Evolutionary conservation across 2,113 vertebrate genomes (phyloP), one percentile per base, ranked within the genome.

Genomic region (Microcebus lehilahytsara): DNA sequence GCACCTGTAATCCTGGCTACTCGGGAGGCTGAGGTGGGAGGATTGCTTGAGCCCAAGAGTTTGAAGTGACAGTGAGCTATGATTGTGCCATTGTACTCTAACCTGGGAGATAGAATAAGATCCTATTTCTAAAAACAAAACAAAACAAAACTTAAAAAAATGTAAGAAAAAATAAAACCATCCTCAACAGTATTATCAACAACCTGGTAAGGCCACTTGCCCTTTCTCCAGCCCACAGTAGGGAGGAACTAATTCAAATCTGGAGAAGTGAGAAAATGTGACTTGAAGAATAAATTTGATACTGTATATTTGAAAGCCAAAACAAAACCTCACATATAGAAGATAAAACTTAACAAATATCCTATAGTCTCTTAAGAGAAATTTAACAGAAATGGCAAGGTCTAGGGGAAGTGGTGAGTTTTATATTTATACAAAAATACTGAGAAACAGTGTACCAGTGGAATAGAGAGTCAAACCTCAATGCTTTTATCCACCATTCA

Each of bases 381-480:
- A 84, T 56, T 46, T 60, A 77, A 40, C 49, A 13, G 10, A 87
- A 74, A 79, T 56, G 9, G 30, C 23, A 83, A 90, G 71, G 32
- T 79, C 37, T 84, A 16, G 32, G 27, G 16, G 25, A 84, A 72
- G 51, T 81, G 74, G 71, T 78, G 23, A 69, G 19, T 81, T 86
- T 81, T 30, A 51, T 23, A 74, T 85, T 96, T 96, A 46, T 40
- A 40, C 32, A 53, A 62, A 94, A 91, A 95, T 53, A 34, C 32
- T 49, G 42, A 77, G 51, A 83, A 90, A 79, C 13, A 67, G 27
- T 88, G 9, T 71, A 60, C 8, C 37, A 17, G 16, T 32, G 3
- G 25, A 81, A 58, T 49, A 66, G 13, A 80, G n/a, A 67, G 23
- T 46, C n/a, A 74, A 67, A 87, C 89, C 49, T 92, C 66, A 91